Evolutionary conservation across 2,797 vertebrate species (phyloP), one percentile per base, ranked within the genome.

Genomic region (Enteromius unitaeniatus): DNA sequence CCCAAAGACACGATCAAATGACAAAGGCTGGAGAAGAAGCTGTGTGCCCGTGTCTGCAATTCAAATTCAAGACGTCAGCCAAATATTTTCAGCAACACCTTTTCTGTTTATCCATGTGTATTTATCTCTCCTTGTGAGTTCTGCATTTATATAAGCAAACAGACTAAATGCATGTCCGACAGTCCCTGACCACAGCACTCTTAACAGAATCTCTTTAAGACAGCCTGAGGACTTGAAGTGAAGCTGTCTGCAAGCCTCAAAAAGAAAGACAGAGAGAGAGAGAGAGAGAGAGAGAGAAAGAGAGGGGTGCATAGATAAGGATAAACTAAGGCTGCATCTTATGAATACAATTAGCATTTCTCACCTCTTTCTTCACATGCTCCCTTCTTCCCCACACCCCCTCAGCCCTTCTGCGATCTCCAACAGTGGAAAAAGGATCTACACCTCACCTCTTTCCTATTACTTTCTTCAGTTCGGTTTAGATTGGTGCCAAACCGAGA

Each of bases 321-420:
- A 77, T 81, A 58, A 86, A 82, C 75, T 53, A 58, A 86, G 68
- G 58, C 78, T 77, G 67, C 53, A 84, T 49, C 64, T 85, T 85
- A 84, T 77, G 67, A 83, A 80, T 76, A 88, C 28, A 85, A 81
- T 84, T 84, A 78, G 42, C 26, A 78, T 83, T 70, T 53, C 49
- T 85, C 73, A 82, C 80, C 55, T 34, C 74, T 67, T 69, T 64
- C 31, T 79, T 73, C 64, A 14, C 74, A 68, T 53, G n/a, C 26
- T 78, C 37, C 28, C 28, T 77, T 37, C 10, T 51, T 62, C 72
- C 60, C 62, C 14, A 7, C 37, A 40, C 40, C 62, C 79, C 64
- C 70, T 47, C 45, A 77, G 49, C 78, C 77, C 10, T 79, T 75
- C 37, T 58, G 3, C 21, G 28, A 70, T 65, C 75, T 78, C 55